phyloP scores from a whole-genome alignment of 35 echinoderm and acorn worm genomes.

The Ptychodera flava region DNA sequence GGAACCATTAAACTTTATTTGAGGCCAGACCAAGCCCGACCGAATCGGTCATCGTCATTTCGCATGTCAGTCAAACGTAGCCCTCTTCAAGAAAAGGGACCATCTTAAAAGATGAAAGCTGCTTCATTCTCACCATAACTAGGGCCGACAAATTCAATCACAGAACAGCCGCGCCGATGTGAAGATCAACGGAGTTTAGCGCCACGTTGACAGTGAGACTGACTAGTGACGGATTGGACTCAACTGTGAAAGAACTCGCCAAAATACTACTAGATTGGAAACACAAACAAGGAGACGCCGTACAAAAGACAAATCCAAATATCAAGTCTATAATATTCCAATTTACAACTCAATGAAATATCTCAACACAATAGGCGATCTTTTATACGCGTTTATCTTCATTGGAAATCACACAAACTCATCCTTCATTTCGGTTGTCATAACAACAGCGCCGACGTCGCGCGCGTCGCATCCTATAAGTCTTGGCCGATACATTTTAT shows the following conservation, averaged over 20 bases:
- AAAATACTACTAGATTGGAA: not conserved
- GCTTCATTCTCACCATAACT: too few relatives aligned
- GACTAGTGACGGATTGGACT: not conserved
- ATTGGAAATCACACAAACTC: not conserved
- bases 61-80: too few relatives aligned
- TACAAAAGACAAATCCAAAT: not conserved
- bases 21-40: too few relatives aligned
- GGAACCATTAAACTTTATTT: not conserved
- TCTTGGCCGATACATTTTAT: too few relatives aligned
- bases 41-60: too few relatives aligned
- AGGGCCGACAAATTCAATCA: too few relatives aligned
- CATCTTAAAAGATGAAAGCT: too few relatives aligned
- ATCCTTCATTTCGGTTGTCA: not conserved
- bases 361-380: not conserved
- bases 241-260: not conserved
- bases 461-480: not conserved
- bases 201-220: too few relatives aligned
- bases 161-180: too few relatives aligned
- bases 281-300: not conserved
- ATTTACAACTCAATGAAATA: not conserved
- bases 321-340: not conserved
- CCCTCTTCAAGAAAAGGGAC: too few relatives aligned
- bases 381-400: not conserved
- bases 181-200: too few relatives aligned
- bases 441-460: not conserved